Percentiles rank a stretch among this genome's conserved stretches.
These are phyloP conservation scores for Drosophila ezoana DNA, from an alignment of 2,888 invertebrate species.

Conservation along the genomic window DNA sequence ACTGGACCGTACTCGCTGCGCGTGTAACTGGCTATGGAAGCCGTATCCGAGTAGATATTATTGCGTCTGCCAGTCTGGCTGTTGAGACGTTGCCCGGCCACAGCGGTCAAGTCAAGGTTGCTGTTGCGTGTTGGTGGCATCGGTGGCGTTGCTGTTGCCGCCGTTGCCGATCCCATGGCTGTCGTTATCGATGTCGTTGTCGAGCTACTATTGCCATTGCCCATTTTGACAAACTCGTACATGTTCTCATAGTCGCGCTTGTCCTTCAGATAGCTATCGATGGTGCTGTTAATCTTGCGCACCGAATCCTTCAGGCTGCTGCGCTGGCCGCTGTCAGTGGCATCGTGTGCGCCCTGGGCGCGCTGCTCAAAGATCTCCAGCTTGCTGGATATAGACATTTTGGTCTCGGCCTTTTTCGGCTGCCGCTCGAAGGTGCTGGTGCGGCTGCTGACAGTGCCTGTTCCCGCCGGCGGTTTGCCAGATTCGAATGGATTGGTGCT, in stretches of 20 bases:
- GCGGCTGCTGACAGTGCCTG: slow-evolving; percentile 67
- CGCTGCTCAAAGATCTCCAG: slow-evolving; percentile 83
- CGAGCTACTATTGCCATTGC: slow-evolving; percentile 34
- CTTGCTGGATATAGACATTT: slow-evolving; percentile 80
- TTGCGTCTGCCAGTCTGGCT: slow-evolving; percentile 63
- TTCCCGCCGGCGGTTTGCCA: slow-evolving; percentile 30
- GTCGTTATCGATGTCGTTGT: slow-evolving; percentile 17
- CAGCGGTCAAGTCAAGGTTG: slow-evolving; percentile 64
- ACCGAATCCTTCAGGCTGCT: slow-evolving; percentile 84
- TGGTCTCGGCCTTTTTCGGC: slow-evolving; percentile 78
- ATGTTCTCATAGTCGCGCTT: slow-evolving; percentile 84
- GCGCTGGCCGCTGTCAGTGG: slow-evolving; percentile 65
- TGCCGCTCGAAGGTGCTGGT: slow-evolving; percentile 83
- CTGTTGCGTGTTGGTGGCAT: slow-evolving; percentile 79
- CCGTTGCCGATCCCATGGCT: not conserved
- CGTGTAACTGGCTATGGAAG: slow-evolving; percentile 82
- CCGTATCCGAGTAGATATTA: slow-evolving; percentile 77
- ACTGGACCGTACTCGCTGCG: slow-evolving; percentile 84
- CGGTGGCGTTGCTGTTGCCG: slow-evolving; percentile 73
- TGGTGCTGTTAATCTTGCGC: slow-evolving; percentile 85
- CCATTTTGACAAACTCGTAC: slow-evolving; percentile 83
- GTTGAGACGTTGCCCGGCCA: slow-evolving; percentile 66
- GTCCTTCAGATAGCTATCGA: slow-evolving; percentile 85
- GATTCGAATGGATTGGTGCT: slow-evolving; percentile 58
- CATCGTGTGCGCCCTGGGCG: slow-evolving; percentile 44